A percentile compares a stretch with the other conserved stretches of the same genome.
These are phyloP conservation scores for Drosophila pandora DNA, from an alignment of 1,140 invertebrate genomes.

Conservation along the genomic window DNA sequence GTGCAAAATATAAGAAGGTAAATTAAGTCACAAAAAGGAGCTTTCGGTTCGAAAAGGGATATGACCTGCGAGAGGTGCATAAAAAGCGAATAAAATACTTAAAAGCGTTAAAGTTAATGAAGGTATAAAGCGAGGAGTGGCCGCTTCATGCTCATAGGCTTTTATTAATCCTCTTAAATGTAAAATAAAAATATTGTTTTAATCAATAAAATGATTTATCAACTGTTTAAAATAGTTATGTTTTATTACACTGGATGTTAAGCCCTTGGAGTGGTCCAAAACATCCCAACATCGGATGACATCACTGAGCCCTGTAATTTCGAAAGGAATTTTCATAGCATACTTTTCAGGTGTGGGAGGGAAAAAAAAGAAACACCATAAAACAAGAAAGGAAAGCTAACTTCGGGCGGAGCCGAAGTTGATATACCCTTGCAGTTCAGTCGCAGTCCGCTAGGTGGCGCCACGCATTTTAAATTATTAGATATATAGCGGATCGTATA, in stretches of 20 bases:
- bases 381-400: too few relatives aligned
- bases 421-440: too few relatives aligned
- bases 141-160: background rate
- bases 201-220: too few relatives aligned
- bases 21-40: slow-evolving; percentile 27
- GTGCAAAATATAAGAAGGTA: slow-evolving; percentile 30
- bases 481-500: too few relatives aligned
- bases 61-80: background rate
- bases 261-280: slow-evolving; percentile 8
- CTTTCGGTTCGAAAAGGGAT: background rate
- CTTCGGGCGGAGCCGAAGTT: too few relatives aligned
- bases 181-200: too few relatives aligned
- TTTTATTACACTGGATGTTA: background rate
- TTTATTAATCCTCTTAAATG: background rate
- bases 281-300: slow-evolving; percentile 16
- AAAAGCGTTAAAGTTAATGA: background rate
- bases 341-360: slow-evolving; percentile 59
- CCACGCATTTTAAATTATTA: too few relatives aligned
- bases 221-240: background rate
- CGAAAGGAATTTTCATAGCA: slow-evolving; percentile 50
- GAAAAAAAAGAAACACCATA: background rate
- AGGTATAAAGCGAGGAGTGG: background rate
- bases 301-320: slow-evolving; percentile 3
- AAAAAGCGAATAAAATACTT: background rate
- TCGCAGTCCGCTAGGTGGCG: too few relatives aligned